Conservation (phyloP, 1,140 invertebrate species). For the Yoshiicerus persimilis region DNA sequence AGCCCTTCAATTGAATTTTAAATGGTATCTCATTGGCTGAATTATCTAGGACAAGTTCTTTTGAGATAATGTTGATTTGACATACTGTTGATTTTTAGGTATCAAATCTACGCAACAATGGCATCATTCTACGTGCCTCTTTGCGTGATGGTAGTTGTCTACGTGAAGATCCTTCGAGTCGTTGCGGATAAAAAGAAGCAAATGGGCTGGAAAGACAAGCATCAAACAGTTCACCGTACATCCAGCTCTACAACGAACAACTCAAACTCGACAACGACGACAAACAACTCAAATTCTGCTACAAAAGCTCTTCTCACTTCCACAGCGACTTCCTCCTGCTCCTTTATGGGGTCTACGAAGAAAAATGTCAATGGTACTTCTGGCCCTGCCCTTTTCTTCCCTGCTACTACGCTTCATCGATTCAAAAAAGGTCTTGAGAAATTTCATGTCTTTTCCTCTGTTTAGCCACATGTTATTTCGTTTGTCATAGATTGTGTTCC, state of each 20-base stretch:
- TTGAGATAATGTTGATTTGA: neutral
- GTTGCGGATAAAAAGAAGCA: constrained; percentile 53
- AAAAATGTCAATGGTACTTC: neutral
- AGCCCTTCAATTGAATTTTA: too few species aligned
- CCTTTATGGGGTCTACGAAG: neutral
- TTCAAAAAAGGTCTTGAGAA: constrained; percentile 35
- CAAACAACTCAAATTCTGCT: constrained; percentile 14
- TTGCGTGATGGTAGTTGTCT: constrained; percentile 83
- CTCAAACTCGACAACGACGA: constrained; percentile 4
- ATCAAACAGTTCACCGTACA: constrained; percentile 15
- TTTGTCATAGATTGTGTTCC: neutral
- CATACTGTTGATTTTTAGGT: constrained; percentile 60
- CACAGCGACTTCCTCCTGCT: neutral
- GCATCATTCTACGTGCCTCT: constrained; percentile 88
- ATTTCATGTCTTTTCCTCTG: neutral
- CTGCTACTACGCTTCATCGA: constrained; percentile 27
- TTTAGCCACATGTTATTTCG: neutral
- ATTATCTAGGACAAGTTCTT: too few species aligned
- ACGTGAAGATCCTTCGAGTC: constrained; percentile 81
- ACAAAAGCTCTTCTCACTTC: constrained; percentile 16
- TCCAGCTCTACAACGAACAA: constrained; percentile 18
- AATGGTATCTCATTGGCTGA: too few species aligned
- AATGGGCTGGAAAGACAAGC: constrained; percentile 53
- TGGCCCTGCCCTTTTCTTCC: constrained; percentile 24
- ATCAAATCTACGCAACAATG: constrained; percentile 86